These are phyloP conservation scores for Pangasius mekongensis DNA, from an alignment of 2,797 vertebrate species.

Conservation along the genomic window DNA sequence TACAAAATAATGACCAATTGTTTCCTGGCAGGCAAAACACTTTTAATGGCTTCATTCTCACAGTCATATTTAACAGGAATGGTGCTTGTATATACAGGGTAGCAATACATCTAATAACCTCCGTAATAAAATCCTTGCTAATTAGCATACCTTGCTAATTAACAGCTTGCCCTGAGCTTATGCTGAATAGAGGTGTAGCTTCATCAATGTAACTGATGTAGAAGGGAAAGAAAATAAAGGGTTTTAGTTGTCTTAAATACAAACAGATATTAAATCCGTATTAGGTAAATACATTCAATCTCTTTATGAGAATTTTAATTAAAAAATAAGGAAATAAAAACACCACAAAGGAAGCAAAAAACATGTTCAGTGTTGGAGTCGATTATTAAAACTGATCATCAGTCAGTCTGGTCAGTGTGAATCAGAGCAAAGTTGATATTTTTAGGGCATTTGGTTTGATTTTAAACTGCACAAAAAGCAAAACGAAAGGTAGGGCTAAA, in stretches of 20 bases:
- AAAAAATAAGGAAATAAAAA: no score
- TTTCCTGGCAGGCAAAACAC: not conserved
- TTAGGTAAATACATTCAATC: no score
- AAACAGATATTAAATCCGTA: not conserved
- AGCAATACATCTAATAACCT: not conserved
- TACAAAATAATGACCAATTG: not conserved
- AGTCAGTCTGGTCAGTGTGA: not conserved
- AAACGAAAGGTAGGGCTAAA: not conserved
- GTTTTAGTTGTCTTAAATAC: not conserved
- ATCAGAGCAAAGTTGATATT: no score
- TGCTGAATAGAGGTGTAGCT: not conserved
- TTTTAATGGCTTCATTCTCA: slow-evolving; percentile 4
- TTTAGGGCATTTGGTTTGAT: no score
- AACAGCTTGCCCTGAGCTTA: not conserved
- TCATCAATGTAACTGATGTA: slow-evolving; percentile 25
- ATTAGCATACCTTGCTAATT: slow-evolving; percentile 20
- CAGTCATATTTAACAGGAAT: not conserved
- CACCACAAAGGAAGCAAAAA: no score
- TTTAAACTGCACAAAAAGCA: no score
- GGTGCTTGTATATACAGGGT: slow-evolving; percentile 20
- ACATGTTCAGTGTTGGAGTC: no score
- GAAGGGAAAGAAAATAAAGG: not conserved
- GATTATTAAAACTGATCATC: not conserved
- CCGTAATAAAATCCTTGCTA: not conserved
- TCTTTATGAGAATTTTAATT: not conserved